These are phyloP conservation scores for Ryuthela nishihirai DNA, from an alignment of 2,888 invertebrate genomes.

Conservation along the genomic window DNA sequence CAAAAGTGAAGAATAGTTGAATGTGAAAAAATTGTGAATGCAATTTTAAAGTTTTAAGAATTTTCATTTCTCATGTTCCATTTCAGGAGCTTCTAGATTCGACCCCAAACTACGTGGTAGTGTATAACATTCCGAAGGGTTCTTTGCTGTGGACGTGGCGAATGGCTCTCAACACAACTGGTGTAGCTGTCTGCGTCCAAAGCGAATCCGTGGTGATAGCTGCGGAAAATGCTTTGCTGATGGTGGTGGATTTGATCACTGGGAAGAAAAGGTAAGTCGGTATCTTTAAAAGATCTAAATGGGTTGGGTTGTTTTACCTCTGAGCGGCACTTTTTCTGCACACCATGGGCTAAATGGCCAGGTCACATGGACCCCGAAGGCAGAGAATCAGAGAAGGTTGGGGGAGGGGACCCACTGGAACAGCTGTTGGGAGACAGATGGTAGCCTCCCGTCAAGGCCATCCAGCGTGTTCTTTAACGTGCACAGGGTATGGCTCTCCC, in stretches of 20 bases:
- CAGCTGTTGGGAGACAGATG: too few relatives aligned
- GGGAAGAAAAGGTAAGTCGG: conserved; percentile 54
- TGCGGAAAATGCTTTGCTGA: conserved; percentile 71
- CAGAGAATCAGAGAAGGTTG: too few relatives aligned
- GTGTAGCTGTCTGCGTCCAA: conserved; percentile 74
- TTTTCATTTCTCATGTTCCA: neutral
- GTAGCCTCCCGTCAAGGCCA: too few relatives aligned
- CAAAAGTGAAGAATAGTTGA: too few relatives aligned
- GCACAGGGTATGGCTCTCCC: too few relatives aligned
- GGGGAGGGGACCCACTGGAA: too few relatives aligned
- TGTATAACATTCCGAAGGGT: conserved; percentile 83
- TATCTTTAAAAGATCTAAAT: too few relatives aligned
- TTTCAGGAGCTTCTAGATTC: conserved; percentile 64
- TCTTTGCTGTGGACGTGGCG: conserved; percentile 89
- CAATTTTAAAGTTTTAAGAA: neutral
- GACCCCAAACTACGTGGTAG: conserved; percentile 80
- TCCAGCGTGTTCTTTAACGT: too few relatives aligned
- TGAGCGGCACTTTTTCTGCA: too few relatives aligned
- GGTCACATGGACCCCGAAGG: too few relatives aligned
- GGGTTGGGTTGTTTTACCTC: too few relatives aligned
- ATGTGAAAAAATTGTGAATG: neutral
- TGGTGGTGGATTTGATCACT: conserved; percentile 81
- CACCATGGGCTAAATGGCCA: too few relatives aligned
- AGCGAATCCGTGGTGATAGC: conserved; percentile 81
- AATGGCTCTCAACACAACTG: conserved; percentile 73